A percentile compares a stretch with the other conserved stretches of the same genome.
phyloP scores from a whole-genome alignment of 92 coral and sea anemone genomes.

The Parazoanthus atlanticus region DNA sequence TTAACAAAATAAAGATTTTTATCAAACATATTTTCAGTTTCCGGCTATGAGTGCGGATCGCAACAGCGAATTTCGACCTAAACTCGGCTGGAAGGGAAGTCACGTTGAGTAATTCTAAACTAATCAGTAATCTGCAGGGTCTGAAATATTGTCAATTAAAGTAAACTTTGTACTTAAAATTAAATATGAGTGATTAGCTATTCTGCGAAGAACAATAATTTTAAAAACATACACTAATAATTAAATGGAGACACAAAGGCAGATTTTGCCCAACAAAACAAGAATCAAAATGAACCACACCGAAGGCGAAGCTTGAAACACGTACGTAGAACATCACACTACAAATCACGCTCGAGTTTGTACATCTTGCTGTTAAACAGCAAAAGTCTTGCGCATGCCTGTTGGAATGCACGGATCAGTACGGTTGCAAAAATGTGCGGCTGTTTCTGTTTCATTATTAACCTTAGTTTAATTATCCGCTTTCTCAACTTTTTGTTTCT shows the following conservation, averaged over 20 bases:
- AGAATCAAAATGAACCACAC: neutral
- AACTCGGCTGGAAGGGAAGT: neutral
- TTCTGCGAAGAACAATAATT: neutral
- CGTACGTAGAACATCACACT: neutral
- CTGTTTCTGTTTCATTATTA: neutral
- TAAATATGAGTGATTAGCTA: neutral
- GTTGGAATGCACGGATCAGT: neutral
- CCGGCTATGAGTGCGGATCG: neutral
- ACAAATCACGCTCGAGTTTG: neutral
- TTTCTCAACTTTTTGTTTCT: no score
- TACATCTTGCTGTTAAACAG: neutral
- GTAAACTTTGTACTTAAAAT: neutral
- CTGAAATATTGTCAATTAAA: no score
- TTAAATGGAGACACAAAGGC: conserved; percentile 1
- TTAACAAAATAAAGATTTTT: neutral
- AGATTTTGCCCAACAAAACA: neutral
- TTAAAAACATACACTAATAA: neutral
- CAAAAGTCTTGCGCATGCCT: neutral
- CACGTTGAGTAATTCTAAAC: no score
- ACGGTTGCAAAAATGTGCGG: neutral
- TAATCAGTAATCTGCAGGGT: neutral
- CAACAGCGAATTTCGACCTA: neutral
- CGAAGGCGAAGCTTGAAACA: neutral
- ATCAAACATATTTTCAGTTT: neutral
- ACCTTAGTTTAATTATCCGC: neutral